Percentiles rank a stretch among this genome's conserved stretches.
Conservation (phyloP, 2,113 vertebrate genomes). For the Hyla sarda region DNA sequence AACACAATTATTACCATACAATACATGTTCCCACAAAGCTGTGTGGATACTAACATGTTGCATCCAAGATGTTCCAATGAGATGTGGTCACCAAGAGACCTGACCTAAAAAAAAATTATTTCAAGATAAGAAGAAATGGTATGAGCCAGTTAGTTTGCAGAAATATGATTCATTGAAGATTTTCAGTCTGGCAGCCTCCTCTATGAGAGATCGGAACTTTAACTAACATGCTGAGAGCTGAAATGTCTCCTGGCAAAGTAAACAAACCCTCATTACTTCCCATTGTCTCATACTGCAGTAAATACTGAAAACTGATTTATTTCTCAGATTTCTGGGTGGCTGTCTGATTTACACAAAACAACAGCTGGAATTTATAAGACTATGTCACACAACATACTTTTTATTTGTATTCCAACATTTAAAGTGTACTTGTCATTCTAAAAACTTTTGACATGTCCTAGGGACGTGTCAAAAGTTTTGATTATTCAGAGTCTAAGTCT, state of each 20-base stretch:
- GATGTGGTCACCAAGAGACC: slow-evolving; percentile 1
- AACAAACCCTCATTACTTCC: neutral
- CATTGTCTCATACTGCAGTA: neutral
- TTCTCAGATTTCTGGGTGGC: neutral
- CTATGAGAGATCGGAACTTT: neutral
- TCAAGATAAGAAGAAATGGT: neutral
- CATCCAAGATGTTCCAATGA: neutral
- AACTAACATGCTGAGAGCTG: neutral
- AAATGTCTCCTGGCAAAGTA: neutral
- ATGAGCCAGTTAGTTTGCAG: neutral
- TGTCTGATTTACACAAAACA: neutral
- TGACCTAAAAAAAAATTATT: slow-evolving; percentile 7
- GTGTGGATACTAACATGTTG: neutral
- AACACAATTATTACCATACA: too few species aligned
- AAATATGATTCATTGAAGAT: slow-evolving; percentile 17
- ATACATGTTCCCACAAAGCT: neutral
- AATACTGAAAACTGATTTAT: neutral
- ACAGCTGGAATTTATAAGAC: neutral
- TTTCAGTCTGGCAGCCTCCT: neutral
- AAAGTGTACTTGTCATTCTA: too few species aligned
- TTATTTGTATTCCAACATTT: too few species aligned
- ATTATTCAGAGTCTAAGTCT: too few species aligned
- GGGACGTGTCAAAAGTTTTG: too few species aligned
- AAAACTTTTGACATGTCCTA: too few species aligned
- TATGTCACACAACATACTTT: too few species aligned